Base-by-base conservation (phyloP, 2,888 invertebrate genomes). In the Nomada fabriciana region DNA sequence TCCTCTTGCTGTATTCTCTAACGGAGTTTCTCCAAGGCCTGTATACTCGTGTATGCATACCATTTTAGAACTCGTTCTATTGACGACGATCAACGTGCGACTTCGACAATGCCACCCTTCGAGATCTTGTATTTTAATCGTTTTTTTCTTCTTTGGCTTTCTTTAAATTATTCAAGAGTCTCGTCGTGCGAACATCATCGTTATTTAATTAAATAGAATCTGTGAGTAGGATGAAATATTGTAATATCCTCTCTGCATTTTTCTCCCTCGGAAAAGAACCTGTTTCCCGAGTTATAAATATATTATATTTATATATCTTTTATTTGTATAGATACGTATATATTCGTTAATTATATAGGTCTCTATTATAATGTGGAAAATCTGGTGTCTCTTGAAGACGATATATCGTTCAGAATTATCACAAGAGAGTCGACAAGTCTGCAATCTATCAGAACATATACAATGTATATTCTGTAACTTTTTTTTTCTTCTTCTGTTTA, bases 201-300 rank as follows among this genome's bases (percentile, higher is more conserved):
- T 53, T 63, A 61, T 55, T 73, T 15, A 69, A 77, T 80, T 72
- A 70, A 79, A 82, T 82, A 82, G 75, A 83, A 79, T 83, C 61
- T 79, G 61, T 73, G 76, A 73, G 25, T 69, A 68, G 79, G 63
- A 67, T 78, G 20, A 57, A 82, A 74, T 47, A 47, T 77, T n/a
- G 63, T 70, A 83, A 77, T 63, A 50, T 68, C 47, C 64, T 52
- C 72, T 75, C 7, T 72, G n/a, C 69, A 53, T 15, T 11, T n/a
- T 15, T 64, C 53, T 75, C 47, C 64, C 75, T 52, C 29, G 65
- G 71, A 18, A 68, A 64, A 64, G 47, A 67, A 59, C 53, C 64
- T 29, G 53, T 71, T 53, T 36, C 63, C 60, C 68, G 75, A 82
- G 75, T 71, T 59, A 64, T 72, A 82, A 70, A 76, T 70, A 76